These are phyloP conservation scores for Cygnus atratus DNA, from an alignment of 2,113 vertebrate species.

Conservation along the genomic window DNA sequence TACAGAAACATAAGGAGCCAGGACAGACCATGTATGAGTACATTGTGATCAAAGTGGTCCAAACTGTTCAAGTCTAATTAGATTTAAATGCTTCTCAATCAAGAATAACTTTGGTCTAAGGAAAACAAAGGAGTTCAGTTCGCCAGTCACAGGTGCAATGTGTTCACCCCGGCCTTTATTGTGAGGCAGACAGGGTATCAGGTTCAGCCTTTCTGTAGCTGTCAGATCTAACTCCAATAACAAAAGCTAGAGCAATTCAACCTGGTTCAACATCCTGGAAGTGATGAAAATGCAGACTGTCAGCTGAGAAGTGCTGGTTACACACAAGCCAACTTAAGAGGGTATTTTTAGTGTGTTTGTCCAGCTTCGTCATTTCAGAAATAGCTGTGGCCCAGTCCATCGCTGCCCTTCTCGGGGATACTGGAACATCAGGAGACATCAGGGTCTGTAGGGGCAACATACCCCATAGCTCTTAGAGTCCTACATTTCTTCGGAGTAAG, in stretches of 20 bases:
- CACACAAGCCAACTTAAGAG: neutral
- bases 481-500: neutral
- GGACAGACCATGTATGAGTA: neutral
- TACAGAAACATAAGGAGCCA: neutral
- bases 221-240: neutral
- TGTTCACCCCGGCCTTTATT: neutral
- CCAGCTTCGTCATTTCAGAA: neutral
- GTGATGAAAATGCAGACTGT: constrained; percentile 25
- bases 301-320: neutral
- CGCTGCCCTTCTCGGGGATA: neutral
- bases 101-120: neutral
- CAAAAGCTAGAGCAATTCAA: neutral
- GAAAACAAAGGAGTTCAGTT: neutral
- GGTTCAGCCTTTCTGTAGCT: neutral
- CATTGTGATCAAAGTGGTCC: neutral
- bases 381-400: neutral
- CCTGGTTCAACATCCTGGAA: neutral
- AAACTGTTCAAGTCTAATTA: neutral
- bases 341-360: constrained; percentile 28
- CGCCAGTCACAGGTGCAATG: neutral
- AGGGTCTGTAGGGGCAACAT: neutral
- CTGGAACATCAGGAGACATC: neutral
- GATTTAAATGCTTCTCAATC: neutral
- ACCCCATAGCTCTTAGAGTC: neutral
- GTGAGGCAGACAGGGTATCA: neutral